These are phyloP conservation scores for Whitmania pigra DNA, from an alignment of 1,140 invertebrate genomes.

Conservation along the genomic window DNA sequence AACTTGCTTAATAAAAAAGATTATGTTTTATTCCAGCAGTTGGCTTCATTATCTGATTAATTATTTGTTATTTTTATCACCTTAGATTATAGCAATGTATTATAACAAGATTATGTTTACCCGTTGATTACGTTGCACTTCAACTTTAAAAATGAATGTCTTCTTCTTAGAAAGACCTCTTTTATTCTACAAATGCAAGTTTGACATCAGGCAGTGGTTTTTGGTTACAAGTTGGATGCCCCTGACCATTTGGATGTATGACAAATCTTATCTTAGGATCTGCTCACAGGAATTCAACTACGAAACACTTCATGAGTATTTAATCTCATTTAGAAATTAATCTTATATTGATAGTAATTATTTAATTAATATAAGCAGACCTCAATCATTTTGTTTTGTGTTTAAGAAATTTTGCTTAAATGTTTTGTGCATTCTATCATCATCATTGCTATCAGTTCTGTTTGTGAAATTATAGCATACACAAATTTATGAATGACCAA, in stretches of 20 bases:
- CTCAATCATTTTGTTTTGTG: too few relatives aligned
- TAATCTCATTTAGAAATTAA: background rate
- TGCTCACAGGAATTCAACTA: constrained; percentile 74
- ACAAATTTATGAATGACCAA: too few relatives aligned
- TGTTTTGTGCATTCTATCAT: background rate
- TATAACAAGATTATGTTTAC: too few relatives aligned
- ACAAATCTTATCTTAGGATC: constrained; percentile 71
- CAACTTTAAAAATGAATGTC: too few relatives aligned
- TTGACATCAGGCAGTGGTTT: constrained; percentile 70
- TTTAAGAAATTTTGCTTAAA: too few relatives aligned
- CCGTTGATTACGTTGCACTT: too few relatives aligned
- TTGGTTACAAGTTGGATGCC: constrained; percentile 76
- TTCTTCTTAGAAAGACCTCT: constrained; percentile 45
- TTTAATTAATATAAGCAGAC: background rate
- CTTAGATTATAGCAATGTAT: too few relatives aligned
- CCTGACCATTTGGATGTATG: constrained; percentile 82
- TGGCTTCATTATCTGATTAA: background rate
- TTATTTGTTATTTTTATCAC: too few relatives aligned
- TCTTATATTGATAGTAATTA: background rate
- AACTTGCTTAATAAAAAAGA: too few relatives aligned
- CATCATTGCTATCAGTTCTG: background rate
- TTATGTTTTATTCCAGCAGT: too few relatives aligned
- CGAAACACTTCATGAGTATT: constrained; percentile 65
- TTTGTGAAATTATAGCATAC: background rate
- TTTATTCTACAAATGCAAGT: constrained; percentile 77